These are phyloP conservation scores for Sebastes hopkinsi DNA, from an alignment of 2,797 vertebrate species.

Conservation along the genomic window DNA sequence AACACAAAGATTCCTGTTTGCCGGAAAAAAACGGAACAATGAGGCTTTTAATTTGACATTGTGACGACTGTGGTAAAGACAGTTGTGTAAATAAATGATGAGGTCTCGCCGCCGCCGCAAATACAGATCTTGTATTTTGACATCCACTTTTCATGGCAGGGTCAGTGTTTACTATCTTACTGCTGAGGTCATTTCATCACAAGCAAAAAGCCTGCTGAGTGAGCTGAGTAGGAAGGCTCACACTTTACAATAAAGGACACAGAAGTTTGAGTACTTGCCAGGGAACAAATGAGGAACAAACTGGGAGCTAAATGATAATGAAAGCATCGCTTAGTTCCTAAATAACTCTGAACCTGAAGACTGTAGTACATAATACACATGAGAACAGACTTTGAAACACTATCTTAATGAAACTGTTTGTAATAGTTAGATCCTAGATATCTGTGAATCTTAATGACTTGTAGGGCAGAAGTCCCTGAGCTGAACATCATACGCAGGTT, in stretches of 20 bases:
- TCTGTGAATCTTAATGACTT: not conserved
- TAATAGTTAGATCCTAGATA: not conserved
- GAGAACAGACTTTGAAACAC: not conserved
- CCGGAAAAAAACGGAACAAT: slow-evolving; percentile 15
- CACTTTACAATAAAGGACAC: not conserved
- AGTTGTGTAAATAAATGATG: slow-evolving; percentile 37
- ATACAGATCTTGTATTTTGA: slow-evolving; percentile 33
- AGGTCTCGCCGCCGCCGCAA: slow-evolving; percentile 19
- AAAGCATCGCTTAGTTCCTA: not conserved
- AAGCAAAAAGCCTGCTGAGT: slow-evolving; percentile 39
- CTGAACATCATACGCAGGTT: not conserved
- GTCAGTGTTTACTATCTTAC: slow-evolving; percentile 51
- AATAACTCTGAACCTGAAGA: not conserved
- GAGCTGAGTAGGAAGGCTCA: not conserved
- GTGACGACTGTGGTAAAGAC: slow-evolving; percentile 14
- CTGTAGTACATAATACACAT: not conserved
- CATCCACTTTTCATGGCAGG: slow-evolving; percentile 12
- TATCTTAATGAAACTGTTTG: not conserved
- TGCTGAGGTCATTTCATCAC: slow-evolving; percentile 43
- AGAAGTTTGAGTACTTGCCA: not conserved
- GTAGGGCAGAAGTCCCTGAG: not conserved
- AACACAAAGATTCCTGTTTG: slow-evolving; percentile 20
- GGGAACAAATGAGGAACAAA: not conserved
- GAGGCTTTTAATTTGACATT: slow-evolving; percentile 13
- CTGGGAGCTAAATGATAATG: not conserved